A percentile compares a stretch with the other conserved stretches of the same genome.
Evolutionary conservation across 2,888 invertebrate species (phyloP).

Genomic region (Apodemia hepburni): DNA sequence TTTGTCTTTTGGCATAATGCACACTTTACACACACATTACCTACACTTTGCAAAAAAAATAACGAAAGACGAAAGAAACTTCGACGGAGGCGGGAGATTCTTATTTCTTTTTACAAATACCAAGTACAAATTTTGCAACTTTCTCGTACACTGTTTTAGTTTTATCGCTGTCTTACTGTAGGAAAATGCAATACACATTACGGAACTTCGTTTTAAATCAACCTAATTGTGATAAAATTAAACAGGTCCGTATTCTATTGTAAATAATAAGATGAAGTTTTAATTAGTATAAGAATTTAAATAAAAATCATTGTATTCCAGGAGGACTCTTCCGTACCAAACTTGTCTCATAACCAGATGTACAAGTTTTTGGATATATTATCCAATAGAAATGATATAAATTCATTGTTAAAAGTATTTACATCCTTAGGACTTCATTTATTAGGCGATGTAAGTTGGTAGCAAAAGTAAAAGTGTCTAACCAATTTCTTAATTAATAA

Average conservation of each 20-base stretch:
- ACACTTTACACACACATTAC: no score
- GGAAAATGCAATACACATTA: constrained; percentile 1
- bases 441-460: constrained; percentile 47
- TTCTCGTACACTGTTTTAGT: no score
- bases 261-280: not conserved
- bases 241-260: constrained; percentile 1
- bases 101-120: no score
- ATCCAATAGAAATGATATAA: constrained; percentile 40
- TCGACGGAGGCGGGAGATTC: no score
- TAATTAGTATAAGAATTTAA: not conserved
- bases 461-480: not conserved
- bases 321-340: constrained; percentile 28
- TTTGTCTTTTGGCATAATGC: no score
- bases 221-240: not conserved
- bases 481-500: not conserved
- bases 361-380: constrained; percentile 44
- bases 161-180: no score
- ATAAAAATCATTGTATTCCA: constrained; percentile 12
- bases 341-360: constrained; percentile 38
- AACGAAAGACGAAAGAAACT: no score
- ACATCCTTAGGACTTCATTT: constrained; percentile 47
- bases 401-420: constrained; percentile 41
- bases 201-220: not conserved
- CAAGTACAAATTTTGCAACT: no score
- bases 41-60: no score